Evolutionary conservation across 2,797 vertebrate genomes (phyloP).

Genomic region (Anniella stebbinsi): DNA sequence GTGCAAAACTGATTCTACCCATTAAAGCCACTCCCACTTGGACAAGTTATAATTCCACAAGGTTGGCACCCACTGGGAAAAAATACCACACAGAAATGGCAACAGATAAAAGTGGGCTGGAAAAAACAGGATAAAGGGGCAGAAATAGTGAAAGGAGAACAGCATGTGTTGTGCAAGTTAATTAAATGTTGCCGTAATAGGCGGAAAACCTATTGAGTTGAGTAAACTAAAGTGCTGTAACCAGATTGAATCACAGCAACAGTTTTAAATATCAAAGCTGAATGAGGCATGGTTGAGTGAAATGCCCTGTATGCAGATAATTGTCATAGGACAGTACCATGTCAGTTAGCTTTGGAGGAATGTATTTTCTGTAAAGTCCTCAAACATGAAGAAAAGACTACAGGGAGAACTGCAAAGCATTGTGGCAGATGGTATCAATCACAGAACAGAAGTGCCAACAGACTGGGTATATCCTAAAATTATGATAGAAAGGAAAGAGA

Average conservation of each 20-base stretch:
- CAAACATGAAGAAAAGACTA: conserved; percentile 17
- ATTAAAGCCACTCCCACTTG: too few species aligned
- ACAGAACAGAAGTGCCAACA: conserved; percentile 2
- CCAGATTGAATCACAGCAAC: background rate
- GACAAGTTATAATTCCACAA: too few species aligned
- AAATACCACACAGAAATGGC: too few species aligned
- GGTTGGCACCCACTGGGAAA: too few species aligned
- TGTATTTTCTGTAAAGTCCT: conserved; percentile 51
- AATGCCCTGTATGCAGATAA: conserved; percentile 48
- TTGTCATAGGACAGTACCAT: conserved; percentile 50
- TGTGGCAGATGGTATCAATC: background rate
- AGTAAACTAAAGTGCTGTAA: background rate
- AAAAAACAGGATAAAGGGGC: too few species aligned
- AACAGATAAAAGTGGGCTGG: too few species aligned
- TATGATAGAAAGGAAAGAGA: background rate
- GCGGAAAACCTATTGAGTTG: background rate
- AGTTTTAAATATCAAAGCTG: conserved; percentile 41
- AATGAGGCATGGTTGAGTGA: conserved; percentile 57
- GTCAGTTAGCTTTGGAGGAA: conserved; percentile 45
- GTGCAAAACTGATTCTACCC: too few species aligned
- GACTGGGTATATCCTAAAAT: background rate
- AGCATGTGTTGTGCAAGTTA: too few species aligned
- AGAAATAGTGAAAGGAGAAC: too few species aligned
- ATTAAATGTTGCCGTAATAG: too few species aligned
- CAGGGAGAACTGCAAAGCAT: conserved; percentile 41